Evolutionary conservation across 2,113 vertebrate species (phyloP).

Genomic region (Arizona elegans): DNA sequence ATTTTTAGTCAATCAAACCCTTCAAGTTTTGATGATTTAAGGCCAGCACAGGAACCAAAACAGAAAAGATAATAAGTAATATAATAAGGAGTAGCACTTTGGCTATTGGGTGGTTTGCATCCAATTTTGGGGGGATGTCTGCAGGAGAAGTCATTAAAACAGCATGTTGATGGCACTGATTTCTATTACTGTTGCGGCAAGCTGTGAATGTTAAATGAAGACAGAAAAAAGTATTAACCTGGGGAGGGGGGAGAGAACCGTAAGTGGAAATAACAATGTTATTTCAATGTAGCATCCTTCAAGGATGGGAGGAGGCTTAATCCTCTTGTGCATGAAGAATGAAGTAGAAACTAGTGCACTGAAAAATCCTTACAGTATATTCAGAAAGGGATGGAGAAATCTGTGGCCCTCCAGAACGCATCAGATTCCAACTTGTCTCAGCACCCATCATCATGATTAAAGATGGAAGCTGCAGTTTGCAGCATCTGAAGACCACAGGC

Average conservation of each 20-base stretch:
- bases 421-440: no score
- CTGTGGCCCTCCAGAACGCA: not conserved
- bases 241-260: not conserved
- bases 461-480: not conserved
- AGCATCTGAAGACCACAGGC: not conserved
- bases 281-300: not conserved
- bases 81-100: not conserved
- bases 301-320: not conserved
- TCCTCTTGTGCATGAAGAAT: not conserved
- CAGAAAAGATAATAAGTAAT: not conserved
- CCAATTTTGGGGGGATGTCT: not conserved
- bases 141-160: not conserved
- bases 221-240: not conserved
- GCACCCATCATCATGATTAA: not conserved
- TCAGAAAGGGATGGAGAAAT: not conserved
- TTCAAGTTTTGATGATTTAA: not conserved
- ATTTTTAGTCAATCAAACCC: not conserved
- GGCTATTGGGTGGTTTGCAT: not conserved
- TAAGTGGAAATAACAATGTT: not conserved
- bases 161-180: conserved; percentile 1
- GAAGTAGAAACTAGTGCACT: not conserved
- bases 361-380: not conserved
- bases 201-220: conserved; percentile 6
- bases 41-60: not conserved
- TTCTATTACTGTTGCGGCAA: not conserved